Evolutionary conservation across 2,113 vertebrate species (phyloP), one percentile per base, ranked within the genome.

Genomic region (Pteropus alecto): DNA sequence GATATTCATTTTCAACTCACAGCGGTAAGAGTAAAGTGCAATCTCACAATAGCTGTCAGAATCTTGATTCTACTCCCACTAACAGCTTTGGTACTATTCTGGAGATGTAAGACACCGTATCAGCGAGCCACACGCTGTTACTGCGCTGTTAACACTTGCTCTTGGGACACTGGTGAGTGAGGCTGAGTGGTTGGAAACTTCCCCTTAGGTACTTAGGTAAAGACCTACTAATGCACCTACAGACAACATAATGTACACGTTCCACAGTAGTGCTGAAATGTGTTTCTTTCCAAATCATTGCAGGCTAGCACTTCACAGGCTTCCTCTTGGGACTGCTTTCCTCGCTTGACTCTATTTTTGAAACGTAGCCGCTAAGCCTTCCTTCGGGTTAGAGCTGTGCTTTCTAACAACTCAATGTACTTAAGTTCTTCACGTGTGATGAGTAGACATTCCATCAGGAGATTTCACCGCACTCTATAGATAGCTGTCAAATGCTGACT

Each of bases 241-340:
- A 92, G 94, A 73, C 35, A 43, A 67, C 90, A 86, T 94, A 71
- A 91, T 93, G 61, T 35, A 16, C 73, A 92, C 5, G 14, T 90
- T 96, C 95, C 92, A 73, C 26, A 0, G 41, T 35, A 96, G 89
- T 94, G 97, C 97, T 93, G 95, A 98, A 98, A 97, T 94, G 93
- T 98, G 97, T 98, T 98, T 98, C 98, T 97, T 98, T 98, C 97
- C 97, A 97, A 96, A 92, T 98, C 98, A 98, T 97, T 98, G 98
- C 97, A 97, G 92, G 82, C 81, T 98, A 96, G 93, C 94, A 93
- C 96, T 96, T 98, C 92, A 96, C 94, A 98, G 92, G 67, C 60
- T 65, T 38, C 84, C 97, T 98, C 97, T 78, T 92, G 97, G 97
- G 97, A 97, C 65, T 96, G 95, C 41, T 93, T 94, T 91, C 71